A percentile compares a stretch with the other conserved stretches of the same genome.
phyloP scores from a whole-genome alignment of 2,888 invertebrate species.

The Argyra leucocephala region DNA sequence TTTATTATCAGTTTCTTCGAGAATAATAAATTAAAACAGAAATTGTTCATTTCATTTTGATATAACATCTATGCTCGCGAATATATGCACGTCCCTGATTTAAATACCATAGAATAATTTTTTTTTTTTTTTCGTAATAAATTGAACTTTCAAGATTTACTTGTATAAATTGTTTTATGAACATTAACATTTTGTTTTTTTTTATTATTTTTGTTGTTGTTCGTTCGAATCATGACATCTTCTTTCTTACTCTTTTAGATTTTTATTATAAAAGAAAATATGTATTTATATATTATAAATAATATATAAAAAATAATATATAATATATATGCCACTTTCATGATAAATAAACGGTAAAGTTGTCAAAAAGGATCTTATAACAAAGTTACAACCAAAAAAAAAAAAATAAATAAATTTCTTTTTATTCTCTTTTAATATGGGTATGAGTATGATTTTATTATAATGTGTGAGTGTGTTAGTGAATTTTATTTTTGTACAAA shows the following conservation, averaged over 20 bases:
- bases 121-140: not conserved
- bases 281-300: no score
- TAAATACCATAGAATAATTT: no score
- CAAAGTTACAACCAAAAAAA: not conserved
- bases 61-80: no score
- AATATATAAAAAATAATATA: no score
- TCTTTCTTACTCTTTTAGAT: not conserved
- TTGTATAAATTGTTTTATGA: not conserved
- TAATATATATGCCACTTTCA: no score
- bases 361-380: not conserved
- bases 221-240: not conserved
- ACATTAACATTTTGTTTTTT: not conserved
- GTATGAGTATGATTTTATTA: not conserved
- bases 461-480: not conserved
- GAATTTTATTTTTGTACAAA: not conserved
- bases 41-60: no score
- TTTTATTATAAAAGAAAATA: not conserved
- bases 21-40: no score
- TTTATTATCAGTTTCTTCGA: no score
- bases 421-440: no score
- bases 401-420: not conserved
- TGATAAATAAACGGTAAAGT: slow-evolving; percentile 1
- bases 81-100: no score
- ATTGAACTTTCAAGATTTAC: not conserved
- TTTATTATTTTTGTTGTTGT: not conserved